Percentiles rank a stretch among this genome's conserved stretches.
phyloP scores from a whole-genome alignment of 2,113 vertebrate genomes.

The Leiothrix lutea region DNA sequence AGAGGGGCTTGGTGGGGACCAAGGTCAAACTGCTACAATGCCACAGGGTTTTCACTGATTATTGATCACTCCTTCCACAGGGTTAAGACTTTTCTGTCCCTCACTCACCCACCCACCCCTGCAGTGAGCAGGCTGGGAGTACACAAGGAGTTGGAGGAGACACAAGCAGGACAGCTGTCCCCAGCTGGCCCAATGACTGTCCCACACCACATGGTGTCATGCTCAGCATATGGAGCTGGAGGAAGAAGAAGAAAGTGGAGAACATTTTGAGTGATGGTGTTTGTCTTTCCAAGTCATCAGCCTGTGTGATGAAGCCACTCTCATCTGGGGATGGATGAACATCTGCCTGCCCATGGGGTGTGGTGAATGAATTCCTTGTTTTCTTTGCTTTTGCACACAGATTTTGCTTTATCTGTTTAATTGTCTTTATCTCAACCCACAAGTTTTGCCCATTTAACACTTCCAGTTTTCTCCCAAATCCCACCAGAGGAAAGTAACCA shows the following conservation, averaged over 20 bases:
- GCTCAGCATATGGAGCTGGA: background rate
- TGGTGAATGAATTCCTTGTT: background rate
- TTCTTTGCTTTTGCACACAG: background rate
- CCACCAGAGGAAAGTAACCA: fast-evolving
- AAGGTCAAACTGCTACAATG: background rate
- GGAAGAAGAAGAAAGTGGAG: background rate
- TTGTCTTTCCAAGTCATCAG: background rate
- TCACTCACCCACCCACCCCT: background rate
- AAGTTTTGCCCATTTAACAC: background rate
- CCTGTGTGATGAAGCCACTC: background rate
- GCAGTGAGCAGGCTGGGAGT: fast-evolving
- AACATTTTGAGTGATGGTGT: fast-evolving
- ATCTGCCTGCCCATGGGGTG: background rate
- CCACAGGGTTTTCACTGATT: fast-evolving
- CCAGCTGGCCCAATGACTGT: background rate
- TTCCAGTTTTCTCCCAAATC: background rate
- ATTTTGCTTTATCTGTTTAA: background rate
- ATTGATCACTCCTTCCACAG: background rate
- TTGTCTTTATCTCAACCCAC: background rate
- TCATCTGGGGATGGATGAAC: background rate
- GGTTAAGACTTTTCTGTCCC: background rate
- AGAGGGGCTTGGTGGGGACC: background rate
- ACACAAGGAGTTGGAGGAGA: background rate
- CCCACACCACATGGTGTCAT: fast-evolving
- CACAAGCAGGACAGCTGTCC: background rate